These are phyloP conservation scores for Cephalopholis sonnerati DNA, from an alignment of 2,113 vertebrate species.

Conservation along the genomic window DNA sequence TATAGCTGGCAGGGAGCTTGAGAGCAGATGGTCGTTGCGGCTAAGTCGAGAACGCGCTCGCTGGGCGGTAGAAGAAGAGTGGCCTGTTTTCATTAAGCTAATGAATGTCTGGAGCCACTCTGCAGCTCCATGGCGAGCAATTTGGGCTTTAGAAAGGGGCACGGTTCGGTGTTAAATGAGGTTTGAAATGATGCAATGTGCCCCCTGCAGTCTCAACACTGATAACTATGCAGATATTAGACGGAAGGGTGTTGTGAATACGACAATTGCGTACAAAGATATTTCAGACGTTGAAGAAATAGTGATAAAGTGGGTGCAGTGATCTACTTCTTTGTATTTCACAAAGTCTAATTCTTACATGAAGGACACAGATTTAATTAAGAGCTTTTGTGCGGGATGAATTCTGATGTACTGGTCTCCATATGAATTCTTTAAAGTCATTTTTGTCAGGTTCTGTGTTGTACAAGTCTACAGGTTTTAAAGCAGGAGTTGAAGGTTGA, in stretches of 20 bases:
- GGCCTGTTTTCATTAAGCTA: conserved; percentile 88
- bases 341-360: not conserved
- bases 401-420: not conserved
- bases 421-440: not conserved
- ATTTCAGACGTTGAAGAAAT: conserved; percentile 47
- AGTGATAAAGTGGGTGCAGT: conserved; percentile 7
- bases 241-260: conserved; percentile 43
- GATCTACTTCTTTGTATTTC: conserved; percentile 29
- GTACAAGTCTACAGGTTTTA: not conserved
- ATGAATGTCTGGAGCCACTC: conserved; percentile 86
- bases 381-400: not conserved
- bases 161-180: conserved; percentile 84
- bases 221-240: conserved; percentile 63
- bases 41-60: conserved; percentile 60
- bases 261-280: conserved; percentile 44
- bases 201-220: conserved; percentile 75
- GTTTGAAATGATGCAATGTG: conserved; percentile 83
- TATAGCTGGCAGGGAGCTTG: conserved; percentile 81
- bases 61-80: conserved; percentile 81
- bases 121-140: conserved; percentile 76
- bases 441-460: conserved; percentile 2
- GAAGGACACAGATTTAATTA: not conserved
- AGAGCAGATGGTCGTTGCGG: conserved; percentile 84
- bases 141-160: conserved; percentile 81
- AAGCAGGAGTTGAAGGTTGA: conserved; percentile 17